Percentiles rank a stretch among this genome's conserved stretches.
Evolutionary conservation across 2,113 vertebrate species (phyloP).

Genomic region (Callorhinus ursinus): DNA sequence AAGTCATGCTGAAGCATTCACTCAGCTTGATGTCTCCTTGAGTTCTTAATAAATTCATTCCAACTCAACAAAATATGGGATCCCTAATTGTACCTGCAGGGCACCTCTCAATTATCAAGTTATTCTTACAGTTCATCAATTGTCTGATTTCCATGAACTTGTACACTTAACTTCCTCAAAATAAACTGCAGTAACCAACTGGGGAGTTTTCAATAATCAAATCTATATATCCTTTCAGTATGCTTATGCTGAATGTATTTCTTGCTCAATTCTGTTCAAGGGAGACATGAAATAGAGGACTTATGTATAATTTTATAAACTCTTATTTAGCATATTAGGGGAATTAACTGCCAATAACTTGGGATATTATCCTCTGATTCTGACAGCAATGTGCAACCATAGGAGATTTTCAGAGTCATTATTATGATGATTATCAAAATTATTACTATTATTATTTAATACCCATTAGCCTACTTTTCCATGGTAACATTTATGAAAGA

Average conservation of each 20-base stretch:
- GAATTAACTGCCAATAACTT: background rate
- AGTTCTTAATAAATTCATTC: constrained; percentile 37
- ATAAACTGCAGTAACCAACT: constrained; percentile 11
- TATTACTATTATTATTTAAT: background rate
- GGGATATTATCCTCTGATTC: background rate
- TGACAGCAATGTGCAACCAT: background rate
- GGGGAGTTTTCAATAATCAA: constrained; percentile 48
- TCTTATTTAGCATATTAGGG: background rate
- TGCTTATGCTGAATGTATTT: background rate
- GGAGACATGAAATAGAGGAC: background rate
- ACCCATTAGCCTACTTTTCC: background rate
- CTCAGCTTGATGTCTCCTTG: background rate
- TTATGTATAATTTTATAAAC: background rate
- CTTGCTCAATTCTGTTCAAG: background rate
- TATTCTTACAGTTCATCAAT: constrained; percentile 46
- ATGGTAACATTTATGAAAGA: background rate
- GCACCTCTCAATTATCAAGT: background rate
- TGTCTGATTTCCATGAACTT: background rate
- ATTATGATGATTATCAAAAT: background rate
- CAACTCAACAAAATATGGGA: constrained; percentile 40
- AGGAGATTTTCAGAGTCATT: background rate
- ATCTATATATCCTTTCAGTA: background rate
- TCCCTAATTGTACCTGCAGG: background rate
- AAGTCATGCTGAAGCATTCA: background rate
- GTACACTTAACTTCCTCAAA: constrained; percentile 8